These are phyloP conservation scores for Thamnaconus septentrionalis DNA, from an alignment of 2,113 vertebrate species.

Conservation along the genomic window DNA sequence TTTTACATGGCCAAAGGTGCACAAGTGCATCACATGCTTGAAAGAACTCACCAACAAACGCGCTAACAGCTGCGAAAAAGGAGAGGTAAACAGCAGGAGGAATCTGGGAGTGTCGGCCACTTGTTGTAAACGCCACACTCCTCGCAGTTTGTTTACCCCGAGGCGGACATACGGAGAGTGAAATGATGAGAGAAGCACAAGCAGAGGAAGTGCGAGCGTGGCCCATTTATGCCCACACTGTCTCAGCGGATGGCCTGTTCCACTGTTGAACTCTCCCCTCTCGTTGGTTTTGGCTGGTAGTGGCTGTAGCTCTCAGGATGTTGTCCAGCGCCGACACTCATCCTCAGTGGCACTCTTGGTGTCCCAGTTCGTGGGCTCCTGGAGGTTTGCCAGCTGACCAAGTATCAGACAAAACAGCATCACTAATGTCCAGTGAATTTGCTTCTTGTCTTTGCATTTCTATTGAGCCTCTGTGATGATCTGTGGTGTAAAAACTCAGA, in stretches of 20 bases:
- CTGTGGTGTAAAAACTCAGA: no score
- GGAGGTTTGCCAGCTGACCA: slow-evolving; percentile 27
- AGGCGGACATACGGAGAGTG: slow-evolving; percentile 31
- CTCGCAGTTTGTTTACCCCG: slow-evolving; percentile 41
- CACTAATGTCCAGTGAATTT: neutral
- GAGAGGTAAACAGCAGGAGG: slow-evolving; percentile 45
- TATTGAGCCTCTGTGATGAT: no score
- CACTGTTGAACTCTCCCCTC: slow-evolving; percentile 31
- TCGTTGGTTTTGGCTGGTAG: slow-evolving; percentile 33
- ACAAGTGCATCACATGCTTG: no score
- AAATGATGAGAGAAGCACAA: slow-evolving; percentile 47
- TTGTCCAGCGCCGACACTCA: slow-evolving; percentile 14
- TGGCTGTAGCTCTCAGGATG: slow-evolving; percentile 17
- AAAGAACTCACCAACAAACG: slow-evolving; percentile 14
- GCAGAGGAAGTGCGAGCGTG: slow-evolving; percentile 46
- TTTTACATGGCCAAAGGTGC: no score
- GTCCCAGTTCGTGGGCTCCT: slow-evolving; percentile 22
- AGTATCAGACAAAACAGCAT: slow-evolving; percentile 29
- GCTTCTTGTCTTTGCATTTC: no score
- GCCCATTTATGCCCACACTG: slow-evolving; percentile 25
- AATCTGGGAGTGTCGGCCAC: slow-evolving; percentile 48
- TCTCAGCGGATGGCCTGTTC: slow-evolving; percentile 34
- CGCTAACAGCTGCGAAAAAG: slow-evolving; percentile 18
- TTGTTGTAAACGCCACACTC: slow-evolving; percentile 56
- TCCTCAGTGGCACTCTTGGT: slow-evolving; percentile 23